Conservation (phyloP, 2,888 invertebrate genomes). For the Agrotis puta region DNA sequence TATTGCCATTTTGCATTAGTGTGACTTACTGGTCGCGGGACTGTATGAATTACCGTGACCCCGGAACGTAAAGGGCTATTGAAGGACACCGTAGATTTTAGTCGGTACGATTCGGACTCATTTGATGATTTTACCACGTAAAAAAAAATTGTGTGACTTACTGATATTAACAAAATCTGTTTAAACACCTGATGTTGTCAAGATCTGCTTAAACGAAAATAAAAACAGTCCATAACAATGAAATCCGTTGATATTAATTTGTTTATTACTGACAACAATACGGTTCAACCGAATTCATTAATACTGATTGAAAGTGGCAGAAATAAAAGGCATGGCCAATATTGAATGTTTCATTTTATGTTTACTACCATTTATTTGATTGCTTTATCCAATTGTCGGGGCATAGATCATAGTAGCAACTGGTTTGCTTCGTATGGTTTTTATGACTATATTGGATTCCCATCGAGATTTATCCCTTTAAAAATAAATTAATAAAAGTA, state of each 20-base stretch:
- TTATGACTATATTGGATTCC: background rate
- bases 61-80: too few relatives aligned
- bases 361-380: constrained; percentile 39
- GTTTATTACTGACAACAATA: constrained; percentile 3
- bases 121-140: too few relatives aligned
- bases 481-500: too few relatives aligned
- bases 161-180: too few relatives aligned
- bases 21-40: too few relatives aligned
- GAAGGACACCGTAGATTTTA: too few relatives aligned
- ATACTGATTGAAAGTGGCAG: constrained; percentile 36
- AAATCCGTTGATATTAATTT: constrained; percentile 4
- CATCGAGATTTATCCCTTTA: background rate
- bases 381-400: constrained; percentile 1
- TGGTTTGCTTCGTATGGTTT: background rate
- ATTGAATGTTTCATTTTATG: constrained; percentile 35
- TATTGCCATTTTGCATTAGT: background rate
- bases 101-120: too few relatives aligned
- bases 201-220: background rate
- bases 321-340: constrained; percentile 28
- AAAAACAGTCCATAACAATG: background rate
- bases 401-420: background rate
- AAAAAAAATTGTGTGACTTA: too few relatives aligned
- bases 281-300: background rate
- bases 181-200: too few relatives aligned
- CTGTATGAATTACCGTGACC: too few relatives aligned